phyloP scores from a whole-genome alignment of 2,797 vertebrate species.

The Takifugu ocellatus region DNA sequence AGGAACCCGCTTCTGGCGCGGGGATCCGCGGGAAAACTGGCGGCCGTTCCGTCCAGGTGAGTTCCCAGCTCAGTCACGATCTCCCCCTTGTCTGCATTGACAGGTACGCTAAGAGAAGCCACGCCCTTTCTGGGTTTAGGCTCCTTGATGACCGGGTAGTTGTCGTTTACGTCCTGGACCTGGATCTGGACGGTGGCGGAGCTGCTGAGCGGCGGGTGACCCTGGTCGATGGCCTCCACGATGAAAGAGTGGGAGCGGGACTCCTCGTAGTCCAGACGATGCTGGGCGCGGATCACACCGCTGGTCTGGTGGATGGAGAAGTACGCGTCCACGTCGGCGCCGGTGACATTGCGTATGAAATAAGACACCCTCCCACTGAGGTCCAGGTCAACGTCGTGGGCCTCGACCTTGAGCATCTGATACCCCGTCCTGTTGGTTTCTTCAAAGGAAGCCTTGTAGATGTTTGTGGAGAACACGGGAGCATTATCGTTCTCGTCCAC shows the following conservation, averaged over 20 bases:
- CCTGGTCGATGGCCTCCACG: constrained; percentile 84
- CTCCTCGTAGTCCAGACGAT: constrained; percentile 83
- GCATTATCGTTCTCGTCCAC: constrained; percentile 88
- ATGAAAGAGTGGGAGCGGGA: constrained; percentile 76
- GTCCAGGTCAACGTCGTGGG: constrained; percentile 81
- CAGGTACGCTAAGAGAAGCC: constrained; percentile 78
- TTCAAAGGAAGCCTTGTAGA: constrained; percentile 73
- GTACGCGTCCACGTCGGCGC: constrained; percentile 46
- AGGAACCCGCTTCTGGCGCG: constrained; percentile 48
- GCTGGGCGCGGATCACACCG: constrained; percentile 79
- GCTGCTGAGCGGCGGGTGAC: constrained; percentile 80
- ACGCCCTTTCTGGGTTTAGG: constrained; percentile 76
- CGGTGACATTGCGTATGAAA: constrained; percentile 71
- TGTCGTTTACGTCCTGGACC: constrained; percentile 86
- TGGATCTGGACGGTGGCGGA: constrained; percentile 77
- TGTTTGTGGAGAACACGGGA: constrained; percentile 77
- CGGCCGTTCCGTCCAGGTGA: constrained; percentile 27
- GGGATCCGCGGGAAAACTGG: constrained; percentile 24
- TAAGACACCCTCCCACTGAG: constrained; percentile 84
- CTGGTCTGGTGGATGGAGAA: constrained; percentile 80
- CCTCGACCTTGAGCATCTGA: constrained; percentile 76
- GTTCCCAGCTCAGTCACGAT: constrained; percentile 71
- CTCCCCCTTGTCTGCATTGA: constrained; percentile 79
- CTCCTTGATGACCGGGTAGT: constrained; percentile 77
- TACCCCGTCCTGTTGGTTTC: constrained; percentile 80